A percentile compares a stretch with the other conserved stretches of the same genome.
Conservation (phyloP, 1,140 invertebrate species). For the Drosophila kanapiae region DNA sequence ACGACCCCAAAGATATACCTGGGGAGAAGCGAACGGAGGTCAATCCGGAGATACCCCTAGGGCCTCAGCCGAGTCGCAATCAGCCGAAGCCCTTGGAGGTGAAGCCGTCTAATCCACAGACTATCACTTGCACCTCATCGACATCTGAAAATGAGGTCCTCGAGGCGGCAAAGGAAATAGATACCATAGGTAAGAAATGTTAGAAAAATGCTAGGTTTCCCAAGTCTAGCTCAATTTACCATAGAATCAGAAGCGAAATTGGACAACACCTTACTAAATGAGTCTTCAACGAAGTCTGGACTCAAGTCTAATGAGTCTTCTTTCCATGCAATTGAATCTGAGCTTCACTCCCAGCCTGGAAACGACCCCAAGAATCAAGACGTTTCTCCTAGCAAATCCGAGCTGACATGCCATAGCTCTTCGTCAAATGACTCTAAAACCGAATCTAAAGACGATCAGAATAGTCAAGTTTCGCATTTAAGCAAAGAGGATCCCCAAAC, state of each 20-base stretch:
- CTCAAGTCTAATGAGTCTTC: background rate
- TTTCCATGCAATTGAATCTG: constrained; percentile 1
- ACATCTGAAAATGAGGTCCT: no score
- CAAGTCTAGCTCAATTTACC: background rate
- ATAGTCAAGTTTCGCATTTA: background rate
- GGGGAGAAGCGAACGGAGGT: constrained; percentile 21
- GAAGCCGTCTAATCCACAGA: constrained; percentile 21
- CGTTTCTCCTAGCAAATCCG: background rate
- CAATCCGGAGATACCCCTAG: constrained; percentile 30
- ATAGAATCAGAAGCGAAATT: background rate
- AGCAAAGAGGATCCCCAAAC: no score
- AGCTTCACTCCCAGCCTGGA: background rate
- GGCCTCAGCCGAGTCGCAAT: constrained; percentile 1
- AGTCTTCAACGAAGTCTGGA: background rate
- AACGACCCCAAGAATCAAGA: background rate
- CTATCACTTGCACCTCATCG: constrained; percentile 8
- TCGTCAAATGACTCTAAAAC: background rate
- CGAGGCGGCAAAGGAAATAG: background rate
- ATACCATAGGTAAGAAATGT: background rate
- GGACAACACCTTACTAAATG: background rate
- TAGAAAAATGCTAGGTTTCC: background rate
- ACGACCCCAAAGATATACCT: constrained; percentile 16
- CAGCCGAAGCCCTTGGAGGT: constrained; percentile 7
- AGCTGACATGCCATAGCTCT: background rate
- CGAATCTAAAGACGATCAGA: background rate